Conservation (phyloP, 1,140 invertebrate species). For the Hormaphis cornu region DNA sequence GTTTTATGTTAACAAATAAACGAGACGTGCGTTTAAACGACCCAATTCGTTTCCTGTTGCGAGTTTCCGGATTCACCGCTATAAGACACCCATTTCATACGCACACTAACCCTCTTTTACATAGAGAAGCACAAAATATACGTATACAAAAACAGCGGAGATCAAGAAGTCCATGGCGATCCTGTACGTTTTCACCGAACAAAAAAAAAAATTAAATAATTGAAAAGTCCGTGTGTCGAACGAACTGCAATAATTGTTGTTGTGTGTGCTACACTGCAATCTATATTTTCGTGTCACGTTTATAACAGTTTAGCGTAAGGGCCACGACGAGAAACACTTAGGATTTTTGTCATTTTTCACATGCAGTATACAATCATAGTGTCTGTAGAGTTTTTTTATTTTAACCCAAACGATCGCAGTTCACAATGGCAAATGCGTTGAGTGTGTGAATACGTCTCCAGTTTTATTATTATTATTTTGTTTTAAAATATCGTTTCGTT, state of each 20-base stretch:
- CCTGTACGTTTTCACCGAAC: neutral
- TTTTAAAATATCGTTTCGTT: neutral
- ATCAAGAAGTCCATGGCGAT: neutral
- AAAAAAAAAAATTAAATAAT: too few relatives aligned
- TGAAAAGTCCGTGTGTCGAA: too few relatives aligned
- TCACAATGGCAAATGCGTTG: conserved; percentile 2
- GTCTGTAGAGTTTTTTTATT: conserved; percentile 14
- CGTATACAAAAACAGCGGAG: neutral
- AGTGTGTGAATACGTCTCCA: neutral
- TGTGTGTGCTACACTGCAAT: too few relatives aligned
- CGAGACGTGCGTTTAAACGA: too few relatives aligned
- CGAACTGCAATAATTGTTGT: too few relatives aligned
- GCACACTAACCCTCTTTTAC: conserved; percentile 5
- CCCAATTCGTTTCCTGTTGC: neutral
- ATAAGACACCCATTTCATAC: conserved; percentile 14
- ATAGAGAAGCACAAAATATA: conserved; percentile 22
- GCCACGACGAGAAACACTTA: neutral
- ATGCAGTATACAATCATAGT: neutral
- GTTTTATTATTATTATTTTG: neutral
- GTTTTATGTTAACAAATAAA: too few relatives aligned
- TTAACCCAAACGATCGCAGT: too few relatives aligned
- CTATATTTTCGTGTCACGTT: neutral
- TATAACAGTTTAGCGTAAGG: conserved; percentile 3
- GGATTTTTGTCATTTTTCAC: conserved; percentile 1
- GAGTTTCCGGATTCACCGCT: conserved; percentile 4